Evolutionary conservation across 2,797 vertebrate species (phyloP), one percentile per base, ranked within the genome.

Genomic region (Pampus argenteus): DNA sequence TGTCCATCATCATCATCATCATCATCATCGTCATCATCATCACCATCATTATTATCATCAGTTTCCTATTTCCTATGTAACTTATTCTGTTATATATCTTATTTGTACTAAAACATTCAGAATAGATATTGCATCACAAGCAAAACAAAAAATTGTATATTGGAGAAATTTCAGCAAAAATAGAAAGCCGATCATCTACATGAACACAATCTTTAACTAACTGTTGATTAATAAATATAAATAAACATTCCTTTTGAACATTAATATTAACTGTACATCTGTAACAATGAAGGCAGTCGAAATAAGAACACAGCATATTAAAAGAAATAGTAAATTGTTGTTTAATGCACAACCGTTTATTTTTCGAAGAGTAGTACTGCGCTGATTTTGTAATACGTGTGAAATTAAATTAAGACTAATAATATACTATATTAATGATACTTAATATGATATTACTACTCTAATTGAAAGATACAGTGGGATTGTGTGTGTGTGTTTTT

Each of bases 1-100:
- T 56, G 36, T 47, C 18, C 31, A 44, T 52, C 52, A 3, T 50
- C 60, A 50, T 50, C 57, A 63, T 66, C 52, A 55, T 61, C 28
- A 45, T 73, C 15, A 40, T 40, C 25, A 47, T 56, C 48, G 11
- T 36, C 34, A 36, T 36, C 34, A 36, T n/a, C n/a, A n/a, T n/a
- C n/a, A n/a, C n/a, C n/a, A n/a, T n/a, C 17, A 8, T 2, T 13
- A 54, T 42, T 14, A 44, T 14, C 23, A 25, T 62, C n/a, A 31
- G 38, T 51, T 18, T 59, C 5, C 22, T 66, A 5, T 58, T 55
- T 76, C 23, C 10, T 45, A 4, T 7, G 26, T 22, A 26, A 31
- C 10, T 20, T 15, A 51, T 38, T 56, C 1, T 48, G n/a, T 38
- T 36, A 44, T 44, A 18, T 18, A 44, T 20, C 28, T 26, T 15